phyloP scores from a whole-genome alignment of 2,113 vertebrate genomes.

The Tiliqua scincoides region DNA sequence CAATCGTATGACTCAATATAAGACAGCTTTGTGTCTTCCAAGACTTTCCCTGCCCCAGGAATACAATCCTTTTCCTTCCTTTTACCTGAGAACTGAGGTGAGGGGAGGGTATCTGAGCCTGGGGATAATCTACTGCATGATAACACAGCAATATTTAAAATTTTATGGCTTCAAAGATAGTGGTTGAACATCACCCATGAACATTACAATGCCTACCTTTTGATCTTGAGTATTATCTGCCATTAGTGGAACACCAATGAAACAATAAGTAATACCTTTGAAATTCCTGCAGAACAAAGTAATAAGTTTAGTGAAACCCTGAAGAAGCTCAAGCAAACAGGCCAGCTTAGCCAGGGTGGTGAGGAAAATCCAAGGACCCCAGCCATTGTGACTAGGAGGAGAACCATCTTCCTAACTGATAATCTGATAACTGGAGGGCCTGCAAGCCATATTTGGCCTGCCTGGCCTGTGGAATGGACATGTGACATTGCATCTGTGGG shows the following conservation, averaged over 20 bases:
- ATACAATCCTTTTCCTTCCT: background rate
- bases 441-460: background rate
- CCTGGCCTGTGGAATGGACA: background rate
- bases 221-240: background rate
- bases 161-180: background rate
- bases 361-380: background rate
- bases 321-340: background rate
- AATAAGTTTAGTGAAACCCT: background rate
- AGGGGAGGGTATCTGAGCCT: too few relatives aligned
- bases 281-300: background rate
- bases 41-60: background rate
- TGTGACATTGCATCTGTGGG: background rate
- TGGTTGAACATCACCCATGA: background rate
- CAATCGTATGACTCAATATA: too few relatives aligned
- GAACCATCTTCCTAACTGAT: background rate
- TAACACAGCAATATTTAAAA: background rate
- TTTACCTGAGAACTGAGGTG: background rate
- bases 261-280: background rate
- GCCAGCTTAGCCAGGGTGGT: too few relatives aligned
- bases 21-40: background rate
- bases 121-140: background rate
- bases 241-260: background rate
- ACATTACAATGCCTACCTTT: background rate
- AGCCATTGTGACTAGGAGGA: background rate
- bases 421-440: background rate